Percentiles rank a stretch among this genome's conserved stretches.
phyloP scores from a whole-genome alignment of 2,113 vertebrate genomes.

The Climacteris rufus region DNA sequence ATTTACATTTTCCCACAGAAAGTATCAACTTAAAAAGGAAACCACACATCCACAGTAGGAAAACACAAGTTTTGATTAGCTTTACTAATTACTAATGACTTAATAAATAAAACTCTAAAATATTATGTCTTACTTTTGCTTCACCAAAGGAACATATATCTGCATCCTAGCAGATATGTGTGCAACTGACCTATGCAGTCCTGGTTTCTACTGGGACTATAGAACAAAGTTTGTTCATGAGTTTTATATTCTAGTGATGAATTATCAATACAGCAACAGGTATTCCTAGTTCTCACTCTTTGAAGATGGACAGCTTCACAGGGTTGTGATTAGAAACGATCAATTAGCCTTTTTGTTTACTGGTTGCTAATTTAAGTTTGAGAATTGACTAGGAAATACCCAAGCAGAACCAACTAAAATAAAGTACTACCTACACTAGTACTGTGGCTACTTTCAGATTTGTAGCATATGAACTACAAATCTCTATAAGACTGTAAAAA shows the following conservation, averaged over 20 bases:
- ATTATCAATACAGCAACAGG: neutral
- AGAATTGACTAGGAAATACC: neutral
- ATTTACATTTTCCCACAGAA: neutral
- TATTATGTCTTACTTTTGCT: neutral
- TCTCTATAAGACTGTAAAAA: neutral
- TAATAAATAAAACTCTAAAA: neutral
- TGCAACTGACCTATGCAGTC: neutral
- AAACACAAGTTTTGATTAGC: neutral
- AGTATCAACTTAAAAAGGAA: neutral
- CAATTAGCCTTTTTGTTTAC: neutral
- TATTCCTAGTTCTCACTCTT: neutral
- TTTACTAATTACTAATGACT: neutral
- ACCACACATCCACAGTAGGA: neutral
- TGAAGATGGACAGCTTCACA: neutral
- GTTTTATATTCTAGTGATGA: neutral
- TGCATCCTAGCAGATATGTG: rapidly evolving
- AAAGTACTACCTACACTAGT: neutral
- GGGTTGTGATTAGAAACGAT: neutral
- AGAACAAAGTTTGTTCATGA: neutral
- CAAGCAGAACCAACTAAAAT: neutral
- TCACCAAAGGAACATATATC: neutral
- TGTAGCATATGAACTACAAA: neutral
- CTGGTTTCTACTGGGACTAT: neutral
- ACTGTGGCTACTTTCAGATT: neutral
- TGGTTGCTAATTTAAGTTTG: neutral